Conservation (phyloP, 2,888 invertebrate species). For the Temnothorax ravouxi region DNA sequence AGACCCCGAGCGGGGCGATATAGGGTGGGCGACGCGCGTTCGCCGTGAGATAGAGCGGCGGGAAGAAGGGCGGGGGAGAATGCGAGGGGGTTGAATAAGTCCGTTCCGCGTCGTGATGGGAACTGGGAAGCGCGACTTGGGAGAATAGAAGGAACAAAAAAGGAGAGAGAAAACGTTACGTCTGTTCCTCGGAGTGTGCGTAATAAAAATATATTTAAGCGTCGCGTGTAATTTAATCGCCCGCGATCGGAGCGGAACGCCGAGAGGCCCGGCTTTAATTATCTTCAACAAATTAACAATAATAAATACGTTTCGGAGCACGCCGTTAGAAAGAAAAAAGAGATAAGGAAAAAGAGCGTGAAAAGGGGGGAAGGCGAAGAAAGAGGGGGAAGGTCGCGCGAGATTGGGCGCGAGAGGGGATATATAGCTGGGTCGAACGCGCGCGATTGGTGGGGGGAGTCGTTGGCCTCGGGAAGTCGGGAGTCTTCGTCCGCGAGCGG, state of each 20-base stretch:
- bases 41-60: constrained; percentile 17
- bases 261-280: neutral
- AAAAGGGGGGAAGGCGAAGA: neutral
- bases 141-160: neutral
- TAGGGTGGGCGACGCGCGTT: constrained; percentile 32
- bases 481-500: constrained; percentile 77
- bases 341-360: neutral
- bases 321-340: neutral
- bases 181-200: neutral
- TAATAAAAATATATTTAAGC: neutral
- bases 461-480: constrained; percentile 80
- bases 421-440: constrained; percentile 76
- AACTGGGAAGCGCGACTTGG: neutral
- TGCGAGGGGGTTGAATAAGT: constrained; percentile 43
- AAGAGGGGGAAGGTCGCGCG: constrained; percentile 14
- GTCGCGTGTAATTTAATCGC: neutral
- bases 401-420: constrained; percentile 58
- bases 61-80: neutral
- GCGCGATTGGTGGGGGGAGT: constrained; percentile 76
- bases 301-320: neutral
- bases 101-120: neutral
- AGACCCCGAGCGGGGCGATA: constrained; percentile 1
- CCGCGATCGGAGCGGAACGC: neutral
- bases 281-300: neutral
- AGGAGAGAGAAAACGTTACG: neutral